Evolutionary conservation across 2,888 invertebrate genomes (phyloP).

Genomic region (Mythimna ferrago): DNA sequence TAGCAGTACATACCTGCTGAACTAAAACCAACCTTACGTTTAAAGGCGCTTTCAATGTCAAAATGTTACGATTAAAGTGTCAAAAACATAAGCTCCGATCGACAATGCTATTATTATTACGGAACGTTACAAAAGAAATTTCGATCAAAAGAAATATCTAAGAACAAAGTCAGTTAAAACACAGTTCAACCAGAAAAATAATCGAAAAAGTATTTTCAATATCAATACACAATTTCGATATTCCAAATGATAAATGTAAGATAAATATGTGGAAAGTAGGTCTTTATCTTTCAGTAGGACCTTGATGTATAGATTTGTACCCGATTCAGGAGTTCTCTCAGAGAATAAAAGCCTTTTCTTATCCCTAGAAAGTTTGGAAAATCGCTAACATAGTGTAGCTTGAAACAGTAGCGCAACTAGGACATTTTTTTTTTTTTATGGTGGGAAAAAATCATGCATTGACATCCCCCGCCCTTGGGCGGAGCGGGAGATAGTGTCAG

Average conservation of each 20-base stretch:
- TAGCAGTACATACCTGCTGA: not conserved
- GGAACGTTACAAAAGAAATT: not conserved
- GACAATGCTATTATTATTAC: not conserved
- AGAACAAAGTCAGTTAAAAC: not conserved
- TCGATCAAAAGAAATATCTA: not conserved
- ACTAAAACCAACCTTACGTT: not conserved
- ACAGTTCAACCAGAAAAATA: not conserved
- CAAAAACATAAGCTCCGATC: not conserved
- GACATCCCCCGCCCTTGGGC: no score
- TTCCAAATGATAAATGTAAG: conserved; percentile 41
- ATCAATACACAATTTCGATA: conserved; percentile 46
- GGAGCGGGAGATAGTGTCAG: no score
- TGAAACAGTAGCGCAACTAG: conserved; percentile 35
- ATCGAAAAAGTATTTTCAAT: conserved; percentile 15
- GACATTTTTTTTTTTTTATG: no score
- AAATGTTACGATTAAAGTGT: not conserved
- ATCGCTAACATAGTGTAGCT: conserved; percentile 28
- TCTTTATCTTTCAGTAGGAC: conserved; percentile 35
- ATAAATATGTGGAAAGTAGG: conserved; percentile 38
- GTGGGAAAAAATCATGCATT: no score
- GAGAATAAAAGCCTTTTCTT: conserved; percentile 61
- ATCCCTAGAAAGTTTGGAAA: conserved; percentile 67
- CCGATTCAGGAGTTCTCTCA: conserved; percentile 53
- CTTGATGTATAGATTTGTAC: conserved; percentile 61
- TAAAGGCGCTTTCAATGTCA: not conserved